Conservation (phyloP, 64 coral and sea anemone species). For the Hydrozoanthus tunicans region DNA sequence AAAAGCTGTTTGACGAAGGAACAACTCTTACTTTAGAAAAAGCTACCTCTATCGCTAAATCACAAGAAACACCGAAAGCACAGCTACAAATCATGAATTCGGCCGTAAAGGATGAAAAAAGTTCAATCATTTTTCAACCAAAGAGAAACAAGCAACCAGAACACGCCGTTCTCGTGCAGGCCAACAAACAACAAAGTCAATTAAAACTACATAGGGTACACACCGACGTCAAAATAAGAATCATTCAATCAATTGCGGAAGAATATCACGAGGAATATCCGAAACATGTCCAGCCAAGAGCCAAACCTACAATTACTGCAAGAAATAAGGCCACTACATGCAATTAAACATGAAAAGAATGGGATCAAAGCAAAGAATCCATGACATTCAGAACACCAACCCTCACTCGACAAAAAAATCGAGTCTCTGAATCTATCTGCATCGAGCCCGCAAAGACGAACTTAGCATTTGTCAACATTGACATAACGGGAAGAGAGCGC, state of each 20-base stretch:
- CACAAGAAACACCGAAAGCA: constrained; percentile 32
- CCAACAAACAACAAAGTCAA: too few relatives aligned
- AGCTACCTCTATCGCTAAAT: constrained; percentile 24
- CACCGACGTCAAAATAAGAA: constrained; percentile 12
- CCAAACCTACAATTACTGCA: constrained; percentile 57
- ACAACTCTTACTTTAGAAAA: constrained; percentile 48
- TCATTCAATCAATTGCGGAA: background rate
- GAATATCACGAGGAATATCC: background rate
- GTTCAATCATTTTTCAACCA: background rate
- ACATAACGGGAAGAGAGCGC: background rate
- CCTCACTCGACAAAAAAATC: constrained; percentile 38
- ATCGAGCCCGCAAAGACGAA: constrained; percentile 35
- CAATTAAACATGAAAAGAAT: constrained; percentile 28
- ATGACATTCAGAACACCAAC: constrained; percentile 27
- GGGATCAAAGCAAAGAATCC: constrained; percentile 52
- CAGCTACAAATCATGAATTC: constrained; percentile 35
- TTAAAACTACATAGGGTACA: constrained; percentile 1
- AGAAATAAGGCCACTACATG: constrained; percentile 45
- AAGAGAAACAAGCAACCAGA: constrained; percentile 14
- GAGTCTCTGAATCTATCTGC: constrained; percentile 58
- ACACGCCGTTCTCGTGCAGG: background rate
- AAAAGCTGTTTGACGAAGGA: constrained; percentile 55
- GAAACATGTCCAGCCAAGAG: constrained; percentile 63
- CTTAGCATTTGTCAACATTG: background rate
- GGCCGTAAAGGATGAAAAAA: constrained; percentile 20